Evolutionary conservation across 2,888 invertebrate species (phyloP).

Genomic region (Lutraria lutraria): DNA sequence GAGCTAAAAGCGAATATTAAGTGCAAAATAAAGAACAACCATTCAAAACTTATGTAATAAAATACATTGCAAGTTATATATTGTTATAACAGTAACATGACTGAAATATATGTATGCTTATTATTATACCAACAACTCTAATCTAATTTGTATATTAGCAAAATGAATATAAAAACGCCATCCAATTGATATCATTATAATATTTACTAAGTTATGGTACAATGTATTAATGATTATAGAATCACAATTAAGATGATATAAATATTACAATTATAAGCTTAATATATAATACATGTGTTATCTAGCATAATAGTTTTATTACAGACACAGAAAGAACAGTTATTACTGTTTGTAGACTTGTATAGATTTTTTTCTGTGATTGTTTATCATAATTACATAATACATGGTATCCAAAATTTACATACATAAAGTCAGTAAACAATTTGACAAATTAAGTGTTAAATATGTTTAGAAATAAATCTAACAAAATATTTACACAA

Average conservation of each 20-base stretch:
- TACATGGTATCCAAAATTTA: too few species aligned
- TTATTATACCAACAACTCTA: background rate
- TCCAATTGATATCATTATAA: background rate
- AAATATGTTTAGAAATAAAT: too few species aligned
- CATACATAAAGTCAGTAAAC: too few species aligned
- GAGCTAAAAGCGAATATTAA: background rate
- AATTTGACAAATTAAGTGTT: too few species aligned
- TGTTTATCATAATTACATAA: too few species aligned
- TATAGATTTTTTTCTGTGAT: too few species aligned
- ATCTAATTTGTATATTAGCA: background rate
- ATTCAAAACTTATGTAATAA: background rate
- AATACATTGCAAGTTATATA: background rate
- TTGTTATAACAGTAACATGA: background rate
- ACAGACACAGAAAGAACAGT: too few species aligned
- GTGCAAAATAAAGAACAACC: background rate
- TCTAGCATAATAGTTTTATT: too few species aligned
- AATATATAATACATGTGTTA: background rate
- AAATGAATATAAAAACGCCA: background rate
- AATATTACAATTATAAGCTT: background rate
- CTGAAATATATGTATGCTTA: background rate
- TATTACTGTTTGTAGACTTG: too few species aligned
- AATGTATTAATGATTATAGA: background rate
- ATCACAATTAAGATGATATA: background rate
- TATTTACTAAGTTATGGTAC: background rate
- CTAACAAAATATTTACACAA: too few species aligned